A percentile compares a stretch with the other conserved stretches of the same genome.
Conservation (phyloP, 2,888 invertebrate genomes). For the Epirrita christyi region DNA sequence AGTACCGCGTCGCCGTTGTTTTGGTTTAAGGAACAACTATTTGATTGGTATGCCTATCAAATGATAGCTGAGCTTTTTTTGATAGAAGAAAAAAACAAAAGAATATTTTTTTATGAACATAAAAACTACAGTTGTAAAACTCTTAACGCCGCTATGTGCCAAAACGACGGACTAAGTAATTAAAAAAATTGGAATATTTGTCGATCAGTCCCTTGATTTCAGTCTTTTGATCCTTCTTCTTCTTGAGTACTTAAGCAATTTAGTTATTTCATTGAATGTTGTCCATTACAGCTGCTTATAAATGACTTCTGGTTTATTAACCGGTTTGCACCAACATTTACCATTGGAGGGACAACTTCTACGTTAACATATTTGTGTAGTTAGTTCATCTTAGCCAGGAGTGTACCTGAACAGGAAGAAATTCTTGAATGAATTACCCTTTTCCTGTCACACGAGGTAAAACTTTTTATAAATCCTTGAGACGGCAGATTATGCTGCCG, state of each 20-base stretch:
- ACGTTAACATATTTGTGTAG: slow-evolving; percentile 28
- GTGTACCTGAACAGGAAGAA: slow-evolving; percentile 25
- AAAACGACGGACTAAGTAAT: too few relatives aligned
- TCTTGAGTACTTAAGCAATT: not conserved
- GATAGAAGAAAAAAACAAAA: not conserved
- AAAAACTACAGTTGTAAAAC: not conserved
- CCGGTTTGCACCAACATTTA: slow-evolving; percentile 30
- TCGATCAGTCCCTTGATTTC: not conserved
- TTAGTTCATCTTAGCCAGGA: slow-evolving; percentile 22
- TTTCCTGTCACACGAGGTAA: slow-evolving; percentile 19
- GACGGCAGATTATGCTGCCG: not conserved
- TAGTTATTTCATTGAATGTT: slow-evolving; percentile 16
- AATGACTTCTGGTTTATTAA: slow-evolving; percentile 21
- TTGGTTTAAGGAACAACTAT: too few relatives aligned
- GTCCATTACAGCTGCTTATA: slow-evolving; percentile 2
- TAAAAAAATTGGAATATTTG: not conserved
- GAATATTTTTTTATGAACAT: not conserved
- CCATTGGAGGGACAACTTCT: slow-evolving; percentile 17
- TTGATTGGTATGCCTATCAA: too few relatives aligned
- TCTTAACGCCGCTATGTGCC: too few relatives aligned
- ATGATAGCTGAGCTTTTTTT: too few relatives aligned
- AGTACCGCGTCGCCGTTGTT: too few relatives aligned
- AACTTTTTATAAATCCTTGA: not conserved
- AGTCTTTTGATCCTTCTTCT: too few relatives aligned
- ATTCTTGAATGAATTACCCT: slow-evolving; percentile 22